Percentiles rank a stretch among this genome's conserved stretches.
Evolutionary conservation across 1,140 invertebrate species (phyloP).

Genomic region (Dolichoris vasculosae): DNA sequence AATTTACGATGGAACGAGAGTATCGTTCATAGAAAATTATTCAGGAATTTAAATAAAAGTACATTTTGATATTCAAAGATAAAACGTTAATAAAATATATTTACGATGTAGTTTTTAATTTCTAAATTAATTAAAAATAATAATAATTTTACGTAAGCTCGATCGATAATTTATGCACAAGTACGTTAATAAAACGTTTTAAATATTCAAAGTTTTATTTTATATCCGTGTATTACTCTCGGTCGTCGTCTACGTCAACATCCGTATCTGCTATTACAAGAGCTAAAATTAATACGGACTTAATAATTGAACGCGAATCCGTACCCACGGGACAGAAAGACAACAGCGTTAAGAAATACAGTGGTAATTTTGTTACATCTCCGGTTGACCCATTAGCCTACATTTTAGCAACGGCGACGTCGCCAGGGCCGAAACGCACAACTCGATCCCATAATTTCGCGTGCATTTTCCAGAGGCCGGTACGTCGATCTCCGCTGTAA

Average conservation of each 20-base stretch:
- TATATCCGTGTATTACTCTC: not conserved
- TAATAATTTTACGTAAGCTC: too few species aligned
- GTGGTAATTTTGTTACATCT: not conserved
- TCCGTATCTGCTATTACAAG: not conserved
- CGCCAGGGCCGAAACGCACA: not conserved
- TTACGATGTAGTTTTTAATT: too few species aligned
- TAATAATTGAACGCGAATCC: not conserved
- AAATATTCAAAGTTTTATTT: too few species aligned
- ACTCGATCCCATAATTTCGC: not conserved
- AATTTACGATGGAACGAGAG: too few species aligned
- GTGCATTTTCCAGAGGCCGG: not conserved
- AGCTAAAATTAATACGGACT: not conserved
- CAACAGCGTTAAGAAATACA: not conserved
- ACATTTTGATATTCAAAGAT: not conserved
- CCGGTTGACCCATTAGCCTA: not conserved
- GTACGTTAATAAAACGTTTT: too few species aligned
- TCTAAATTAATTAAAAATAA: too few species aligned
- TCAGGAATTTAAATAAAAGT: too few species aligned
- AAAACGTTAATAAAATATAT: not conserved
- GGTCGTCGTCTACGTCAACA: not conserved
- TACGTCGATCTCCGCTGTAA: not conserved
- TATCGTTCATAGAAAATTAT: too few species aligned
- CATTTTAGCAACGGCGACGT: not conserved
- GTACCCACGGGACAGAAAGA: not conserved
- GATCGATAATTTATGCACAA: too few species aligned